These are phyloP conservation scores for Lasius fuliginosus DNA, from an alignment of 2,888 invertebrate species.

Conservation along the genomic window DNA sequence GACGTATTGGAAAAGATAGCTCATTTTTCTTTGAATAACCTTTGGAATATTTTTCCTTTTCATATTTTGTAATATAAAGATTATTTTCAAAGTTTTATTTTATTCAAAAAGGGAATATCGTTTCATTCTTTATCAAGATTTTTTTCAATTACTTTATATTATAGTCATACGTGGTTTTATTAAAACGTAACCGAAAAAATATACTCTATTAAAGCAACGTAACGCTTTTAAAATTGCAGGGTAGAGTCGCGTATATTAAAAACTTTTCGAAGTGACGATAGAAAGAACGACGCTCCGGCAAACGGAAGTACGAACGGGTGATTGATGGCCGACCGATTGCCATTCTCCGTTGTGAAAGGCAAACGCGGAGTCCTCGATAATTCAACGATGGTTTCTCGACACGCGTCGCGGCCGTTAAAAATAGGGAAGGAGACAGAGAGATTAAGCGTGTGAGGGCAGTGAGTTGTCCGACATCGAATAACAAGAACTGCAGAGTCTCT, in stretches of 20 bases:
- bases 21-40: not conserved
- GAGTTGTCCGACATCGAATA: slow-evolving; percentile 70
- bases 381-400: slow-evolving; percentile 67
- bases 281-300: slow-evolving; percentile 51
- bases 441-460: slow-evolving; percentile 60
- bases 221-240: not conserved
- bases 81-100: not conserved
- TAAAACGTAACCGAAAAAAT: not conserved
- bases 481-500: slow-evolving; percentile 50
- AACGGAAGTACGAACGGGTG: slow-evolving; percentile 69
- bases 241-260: slow-evolving; percentile 57
- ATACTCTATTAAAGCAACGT: not conserved
- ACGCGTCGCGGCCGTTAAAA: slow-evolving; percentile 71
- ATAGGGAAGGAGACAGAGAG: slow-evolving; percentile 66
- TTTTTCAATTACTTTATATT: not conserved
- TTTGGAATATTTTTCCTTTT: not conserved
- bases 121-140: not conserved
- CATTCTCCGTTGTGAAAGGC: slow-evolving; percentile 54
- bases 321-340: slow-evolving; percentile 73
- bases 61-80: not conserved
- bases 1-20: not conserved
- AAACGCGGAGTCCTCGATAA: slow-evolving; percentile 64
- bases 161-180: not conserved
- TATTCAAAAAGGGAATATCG: not conserved
- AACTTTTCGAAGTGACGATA: slow-evolving; percentile 46